Evolutionary conservation across 2,888 invertebrate genomes (phyloP).

Genomic region (Erpobdella octoculata): DNA sequence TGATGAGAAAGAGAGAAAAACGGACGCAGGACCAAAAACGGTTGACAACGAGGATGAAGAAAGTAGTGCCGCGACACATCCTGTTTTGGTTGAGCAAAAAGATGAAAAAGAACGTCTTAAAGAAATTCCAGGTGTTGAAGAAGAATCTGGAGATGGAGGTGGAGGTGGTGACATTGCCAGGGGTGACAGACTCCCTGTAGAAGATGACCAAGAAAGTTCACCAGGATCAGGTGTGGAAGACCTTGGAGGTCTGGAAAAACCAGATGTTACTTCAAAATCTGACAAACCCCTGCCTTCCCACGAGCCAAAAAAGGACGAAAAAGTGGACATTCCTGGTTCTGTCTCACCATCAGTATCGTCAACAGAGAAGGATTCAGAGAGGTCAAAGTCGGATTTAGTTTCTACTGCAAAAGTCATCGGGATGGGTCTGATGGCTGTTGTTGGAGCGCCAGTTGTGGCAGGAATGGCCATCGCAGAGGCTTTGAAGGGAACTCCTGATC

Average conservation of each 20-base stretch:
- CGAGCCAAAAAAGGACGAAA: not conserved
- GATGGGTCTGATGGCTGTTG: slow-evolving; percentile 65
- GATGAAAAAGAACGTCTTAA: not conserved
- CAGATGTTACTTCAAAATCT: not conserved
- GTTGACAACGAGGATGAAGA: not conserved
- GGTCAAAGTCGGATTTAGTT: not conserved
- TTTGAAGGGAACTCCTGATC: slow-evolving; percentile 50
- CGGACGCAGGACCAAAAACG: not conserved
- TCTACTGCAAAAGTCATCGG: slow-evolving; percentile 32
- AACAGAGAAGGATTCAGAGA: too few relatives aligned
- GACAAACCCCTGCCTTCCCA: not conserved
- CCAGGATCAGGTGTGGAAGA: not conserved
- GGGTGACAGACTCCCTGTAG: not conserved
- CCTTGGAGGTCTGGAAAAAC: not conserved
- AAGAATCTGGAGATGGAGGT: not conserved
- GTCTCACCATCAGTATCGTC: too few relatives aligned
- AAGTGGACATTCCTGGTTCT: not conserved
- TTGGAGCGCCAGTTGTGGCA: slow-evolving; percentile 78
- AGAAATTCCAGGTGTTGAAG: not conserved
- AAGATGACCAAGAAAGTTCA: not conserved
- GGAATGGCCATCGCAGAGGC: slow-evolving; percentile 71
- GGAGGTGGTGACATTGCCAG: not conserved
- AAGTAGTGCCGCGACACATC: not conserved
- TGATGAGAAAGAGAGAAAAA: too few relatives aligned
- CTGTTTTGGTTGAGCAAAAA: not conserved